Conservation (phyloP, 2,888 invertebrate genomes). For the Drosophila cracens region DNA sequence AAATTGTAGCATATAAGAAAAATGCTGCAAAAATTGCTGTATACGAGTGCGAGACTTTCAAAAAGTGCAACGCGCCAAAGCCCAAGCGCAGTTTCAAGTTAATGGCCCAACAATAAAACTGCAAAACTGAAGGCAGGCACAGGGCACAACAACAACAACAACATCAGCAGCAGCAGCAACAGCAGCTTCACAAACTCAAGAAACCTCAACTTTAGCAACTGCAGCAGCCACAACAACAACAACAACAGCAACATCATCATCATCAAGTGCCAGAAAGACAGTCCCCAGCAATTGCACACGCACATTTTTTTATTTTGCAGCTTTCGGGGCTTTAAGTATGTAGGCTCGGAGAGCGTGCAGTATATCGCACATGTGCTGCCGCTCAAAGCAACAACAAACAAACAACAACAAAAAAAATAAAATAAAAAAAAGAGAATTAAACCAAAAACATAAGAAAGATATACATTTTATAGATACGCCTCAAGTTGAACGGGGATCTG, state of each 20-base stretch:
- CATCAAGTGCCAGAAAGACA: slow-evolving; percentile 45
- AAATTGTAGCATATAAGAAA: slow-evolving; percentile 62
- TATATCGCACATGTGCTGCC: slow-evolving; percentile 40
- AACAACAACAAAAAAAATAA: slow-evolving; percentile 1
- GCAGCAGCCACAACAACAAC: slow-evolving; percentile 15
- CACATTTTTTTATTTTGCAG: slow-evolving; percentile 49
- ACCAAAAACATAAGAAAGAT: slow-evolving; percentile 50
- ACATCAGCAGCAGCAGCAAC: slow-evolving; percentile 4
- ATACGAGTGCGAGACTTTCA: slow-evolving; percentile 43
- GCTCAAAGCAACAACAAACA: not conserved
- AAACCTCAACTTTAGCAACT: slow-evolving; percentile 11
- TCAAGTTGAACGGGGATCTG: slow-evolving; percentile 24
- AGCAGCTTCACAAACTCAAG: slow-evolving; percentile 6
- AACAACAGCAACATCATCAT: slow-evolving; percentile 35
- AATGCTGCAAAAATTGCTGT: slow-evolving; percentile 59
- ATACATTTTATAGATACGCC: slow-evolving; percentile 60
- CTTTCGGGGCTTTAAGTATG: slow-evolving; percentile 40
- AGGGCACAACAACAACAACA: slow-evolving; percentile 28
- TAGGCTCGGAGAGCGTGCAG: slow-evolving; percentile 2
- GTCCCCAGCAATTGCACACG: slow-evolving; percentile 59
- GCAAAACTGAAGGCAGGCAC: slow-evolving; percentile 47
- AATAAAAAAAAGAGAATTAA: slow-evolving; percentile 2
- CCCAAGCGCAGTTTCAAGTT: slow-evolving; percentile 53
- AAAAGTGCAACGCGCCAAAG: slow-evolving; percentile 61
- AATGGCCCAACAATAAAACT: slow-evolving; percentile 69